Base-by-base conservation (phyloP, 2,797 vertebrate species). In the Clarias platycephalus region DNA sequence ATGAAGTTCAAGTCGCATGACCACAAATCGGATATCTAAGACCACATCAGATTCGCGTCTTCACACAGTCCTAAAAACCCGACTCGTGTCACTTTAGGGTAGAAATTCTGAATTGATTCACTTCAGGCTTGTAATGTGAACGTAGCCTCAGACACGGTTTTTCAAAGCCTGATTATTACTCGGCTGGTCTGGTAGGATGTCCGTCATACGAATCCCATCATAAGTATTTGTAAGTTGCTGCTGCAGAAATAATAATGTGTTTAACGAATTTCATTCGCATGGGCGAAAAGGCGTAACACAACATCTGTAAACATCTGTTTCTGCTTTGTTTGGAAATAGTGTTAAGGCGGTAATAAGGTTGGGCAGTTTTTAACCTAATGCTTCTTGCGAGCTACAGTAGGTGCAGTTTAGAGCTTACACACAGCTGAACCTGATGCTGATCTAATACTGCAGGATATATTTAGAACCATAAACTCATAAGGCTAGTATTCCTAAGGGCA, bases 371-470 rank as follows among this genome's bases (percentile, higher is more conserved):
- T 34, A 64, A 64, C 57, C 70, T 63, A 49, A 55, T 70, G 57
- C 28, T 26, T 28, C 22, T 79, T 84, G 58, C 24, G 70, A 62
- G 71, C 13, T 49, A n/a, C n/a, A n/a, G n/a, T n/a, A 10, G 44
- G 44, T 49, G 28, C 26, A 18, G n/a, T 75, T 40, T 31, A 66
- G 44, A 82, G 34, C 24, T 24, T 60, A n/a, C 53, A 60, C 34
- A 49, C 28, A 81, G 31, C 60, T 44, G 44, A 64, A 49, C 31
- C 15, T 81, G 70, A 57, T 20, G 70, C 70, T 66, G 77, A 85
- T 76, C 79, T 37, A 60, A 85, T 82, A 76, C 44, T 76, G 68
- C 78, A 75, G 68, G 70, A 66, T 81, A 80, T 74, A 64, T 81
- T 81, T 57, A 76, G 84, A 5, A 68, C 24, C 26, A 67, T 67